Percentiles rank a stretch among this genome's conserved stretches.
phyloP scores from a whole-genome alignment of 2,888 invertebrate species.

The Xestia rhomboidea region DNA sequence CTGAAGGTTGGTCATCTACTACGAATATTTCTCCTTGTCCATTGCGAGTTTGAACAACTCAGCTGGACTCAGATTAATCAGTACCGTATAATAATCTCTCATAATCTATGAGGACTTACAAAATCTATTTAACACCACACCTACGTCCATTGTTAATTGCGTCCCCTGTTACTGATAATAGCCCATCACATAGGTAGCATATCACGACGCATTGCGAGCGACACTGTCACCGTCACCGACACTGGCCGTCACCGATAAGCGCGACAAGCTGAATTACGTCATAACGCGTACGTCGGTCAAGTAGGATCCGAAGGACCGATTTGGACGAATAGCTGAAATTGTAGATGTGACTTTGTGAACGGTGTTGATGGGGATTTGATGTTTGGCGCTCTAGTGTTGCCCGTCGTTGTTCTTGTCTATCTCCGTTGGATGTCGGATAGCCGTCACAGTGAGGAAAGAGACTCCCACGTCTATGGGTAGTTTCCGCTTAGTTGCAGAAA shows the following conservation, averaged over 20 bases:
- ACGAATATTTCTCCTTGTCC: background rate
- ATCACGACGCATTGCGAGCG: slow-evolving; percentile 50
- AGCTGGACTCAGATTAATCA: background rate
- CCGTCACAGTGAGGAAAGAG: background rate
- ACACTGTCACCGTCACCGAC: slow-evolving; percentile 67
- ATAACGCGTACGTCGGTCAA: slow-evolving; percentile 60
- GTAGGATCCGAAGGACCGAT: slow-evolving; percentile 47
- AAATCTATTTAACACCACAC: background rate
- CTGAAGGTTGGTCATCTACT: background rate
- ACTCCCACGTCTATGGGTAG: background rate
- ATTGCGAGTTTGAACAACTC: background rate
- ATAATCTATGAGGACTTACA: background rate
- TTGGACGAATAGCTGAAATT: background rate
- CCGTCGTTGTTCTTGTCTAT: background rate
- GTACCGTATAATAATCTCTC: background rate
- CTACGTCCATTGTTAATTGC: slow-evolving; percentile 34
- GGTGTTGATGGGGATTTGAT: background rate
- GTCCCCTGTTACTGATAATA: slow-evolving; percentile 46
- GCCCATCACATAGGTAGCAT: slow-evolving; percentile 21
- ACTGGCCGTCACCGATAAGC: slow-evolving; percentile 70
- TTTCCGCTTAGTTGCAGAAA: background rate
- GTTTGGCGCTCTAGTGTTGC: background rate
- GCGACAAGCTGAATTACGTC: slow-evolving; percentile 64
- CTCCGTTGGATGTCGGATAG: background rate
- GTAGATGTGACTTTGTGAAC: background rate